Conservation (phyloP, 2,113 vertebrate genomes). For the Asarcornis scutulata region DNA sequence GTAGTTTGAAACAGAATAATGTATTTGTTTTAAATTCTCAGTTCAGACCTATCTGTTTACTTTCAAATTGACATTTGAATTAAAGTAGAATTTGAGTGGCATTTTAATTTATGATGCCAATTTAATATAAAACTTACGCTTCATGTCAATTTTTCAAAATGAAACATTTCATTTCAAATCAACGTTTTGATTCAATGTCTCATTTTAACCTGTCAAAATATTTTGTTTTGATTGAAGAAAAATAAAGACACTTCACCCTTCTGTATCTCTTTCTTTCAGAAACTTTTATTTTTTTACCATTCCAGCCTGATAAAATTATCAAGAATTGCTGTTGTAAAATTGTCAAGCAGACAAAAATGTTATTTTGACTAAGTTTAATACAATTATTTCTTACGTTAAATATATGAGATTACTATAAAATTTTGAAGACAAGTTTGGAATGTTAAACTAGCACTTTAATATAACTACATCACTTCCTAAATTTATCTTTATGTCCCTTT, state of each 20-base stretch:
- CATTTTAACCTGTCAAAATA: background rate
- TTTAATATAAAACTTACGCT: background rate
- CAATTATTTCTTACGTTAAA: background rate
- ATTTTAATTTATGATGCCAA: background rate
- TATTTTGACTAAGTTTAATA: background rate
- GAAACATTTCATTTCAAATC: background rate
- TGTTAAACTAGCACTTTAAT: background rate
- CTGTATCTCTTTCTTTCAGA: background rate
- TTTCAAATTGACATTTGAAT: background rate
- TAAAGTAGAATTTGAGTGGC: background rate
- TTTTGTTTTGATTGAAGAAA: background rate
- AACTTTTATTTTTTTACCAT: background rate
- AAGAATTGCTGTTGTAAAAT: background rate
- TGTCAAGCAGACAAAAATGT: background rate
- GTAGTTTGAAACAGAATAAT: background rate
- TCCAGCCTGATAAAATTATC: fast-evolving
- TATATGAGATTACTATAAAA: background rate
- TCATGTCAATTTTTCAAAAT: background rate
- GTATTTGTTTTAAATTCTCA: background rate
- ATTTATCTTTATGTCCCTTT: background rate
- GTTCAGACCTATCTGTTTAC: background rate
- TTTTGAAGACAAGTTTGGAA: background rate
- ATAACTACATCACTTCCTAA: background rate
- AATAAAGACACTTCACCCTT: background rate
- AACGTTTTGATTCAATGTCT: background rate